A percentile compares a stretch with the other conserved stretches of the same genome.
These are phyloP conservation scores for Drosophila pseudoobscura DNA, from an alignment of 1,140 invertebrate genomes.

Conservation along the genomic window DNA sequence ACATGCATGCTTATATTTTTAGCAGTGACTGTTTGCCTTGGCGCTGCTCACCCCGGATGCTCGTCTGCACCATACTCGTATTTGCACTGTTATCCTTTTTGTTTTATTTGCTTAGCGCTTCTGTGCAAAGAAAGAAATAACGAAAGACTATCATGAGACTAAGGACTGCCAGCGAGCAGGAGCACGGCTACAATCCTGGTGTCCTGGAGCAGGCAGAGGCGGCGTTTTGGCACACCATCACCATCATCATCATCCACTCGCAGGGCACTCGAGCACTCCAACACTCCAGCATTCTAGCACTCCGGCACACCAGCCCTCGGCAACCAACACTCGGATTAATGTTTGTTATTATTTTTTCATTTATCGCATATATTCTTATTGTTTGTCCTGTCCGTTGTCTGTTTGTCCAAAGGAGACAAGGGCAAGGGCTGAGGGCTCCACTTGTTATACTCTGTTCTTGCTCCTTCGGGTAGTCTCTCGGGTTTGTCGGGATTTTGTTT, in stretches of 20 bases:
- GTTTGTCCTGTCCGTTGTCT: conserved; percentile 49
- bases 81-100: conserved; percentile 80
- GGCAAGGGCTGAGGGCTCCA: not conserved
- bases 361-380: conserved; percentile 60
- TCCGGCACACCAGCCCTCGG: too few species aligned
- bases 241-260: conserved; percentile 55
- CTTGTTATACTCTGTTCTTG: conserved; percentile 12
- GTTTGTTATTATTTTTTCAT: conserved; percentile 78
- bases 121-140: conserved; percentile 68
- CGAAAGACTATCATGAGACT: conserved; percentile 66
- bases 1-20: conserved; percentile 53
- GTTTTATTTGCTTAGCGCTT: conserved; percentile 82
- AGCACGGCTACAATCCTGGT: conserved; percentile 31
- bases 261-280: conserved; percentile 33
- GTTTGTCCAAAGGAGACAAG: conserved; percentile 46
- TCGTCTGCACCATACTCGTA: conserved; percentile 56
- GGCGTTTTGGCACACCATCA: conserved; percentile 46
- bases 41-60: conserved; percentile 16
- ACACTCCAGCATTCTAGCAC: too few species aligned
- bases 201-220: conserved; percentile 33
- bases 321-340: conserved; percentile 67
- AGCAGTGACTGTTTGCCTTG: conserved; percentile 34
- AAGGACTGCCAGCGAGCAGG: conserved; percentile 45
- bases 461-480: conserved; percentile 11
- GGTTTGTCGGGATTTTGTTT: conserved; percentile 52